These are phyloP conservation scores for Ephialtes manifestator DNA, from an alignment of 2,888 invertebrate genomes.

Conservation along the genomic window DNA sequence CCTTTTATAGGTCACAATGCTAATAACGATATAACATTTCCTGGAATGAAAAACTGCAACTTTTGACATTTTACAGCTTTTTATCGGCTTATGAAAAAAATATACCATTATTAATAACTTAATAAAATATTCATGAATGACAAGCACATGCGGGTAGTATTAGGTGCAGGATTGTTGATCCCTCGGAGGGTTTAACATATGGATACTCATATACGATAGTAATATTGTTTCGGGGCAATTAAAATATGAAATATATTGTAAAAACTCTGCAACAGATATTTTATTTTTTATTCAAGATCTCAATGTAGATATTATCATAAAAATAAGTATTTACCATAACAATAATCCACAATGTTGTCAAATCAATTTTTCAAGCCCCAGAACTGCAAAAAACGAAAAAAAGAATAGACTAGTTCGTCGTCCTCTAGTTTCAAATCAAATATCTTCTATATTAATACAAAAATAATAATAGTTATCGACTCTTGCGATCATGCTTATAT, in stretches of 20 bases:
- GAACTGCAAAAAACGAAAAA: too few species aligned
- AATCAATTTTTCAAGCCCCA: too few species aligned
- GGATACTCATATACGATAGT: background rate
- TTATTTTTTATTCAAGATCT: too few species aligned
- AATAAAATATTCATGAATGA: constrained; percentile 8
- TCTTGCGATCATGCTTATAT: background rate
- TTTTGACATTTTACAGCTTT: background rate
- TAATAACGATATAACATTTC: background rate
- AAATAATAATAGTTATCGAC: constrained; percentile 4
- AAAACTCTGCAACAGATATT: too few species aligned
- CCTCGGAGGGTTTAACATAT: background rate
- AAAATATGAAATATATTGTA: too few species aligned
- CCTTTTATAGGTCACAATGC: background rate
- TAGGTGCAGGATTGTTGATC: background rate
- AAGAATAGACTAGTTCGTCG: too few species aligned
- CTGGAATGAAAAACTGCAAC: background rate
- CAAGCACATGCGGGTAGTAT: background rate
- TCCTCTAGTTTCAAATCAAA: background rate
- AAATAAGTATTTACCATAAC: too few species aligned
- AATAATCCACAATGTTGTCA: too few species aligned
- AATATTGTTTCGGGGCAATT: too few species aligned
- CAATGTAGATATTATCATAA: too few species aligned
- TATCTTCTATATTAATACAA: background rate
- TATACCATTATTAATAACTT: background rate
- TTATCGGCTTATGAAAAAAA: background rate